A percentile compares a stretch with the other conserved stretches of the same genome.
Evolutionary conservation across 2,113 vertebrate genomes (phyloP).

Genomic region (Takifugu flavidus): DNA sequence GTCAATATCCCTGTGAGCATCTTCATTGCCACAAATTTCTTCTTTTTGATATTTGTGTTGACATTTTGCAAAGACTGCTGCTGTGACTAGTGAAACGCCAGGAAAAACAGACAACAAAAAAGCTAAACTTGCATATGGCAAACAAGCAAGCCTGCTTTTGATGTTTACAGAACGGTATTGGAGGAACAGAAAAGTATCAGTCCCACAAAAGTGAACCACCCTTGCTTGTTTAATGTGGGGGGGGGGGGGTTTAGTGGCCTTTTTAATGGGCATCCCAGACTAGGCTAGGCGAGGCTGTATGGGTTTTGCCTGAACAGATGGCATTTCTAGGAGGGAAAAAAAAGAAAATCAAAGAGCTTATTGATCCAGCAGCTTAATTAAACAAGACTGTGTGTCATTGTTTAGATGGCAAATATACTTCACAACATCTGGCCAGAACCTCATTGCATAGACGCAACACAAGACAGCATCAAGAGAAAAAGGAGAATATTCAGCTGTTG

Average conservation of each 20-base stretch:
- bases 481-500: too few relatives aligned
- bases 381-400: constrained; percentile 56
- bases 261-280: constrained; percentile 54
- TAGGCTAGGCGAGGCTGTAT: constrained; percentile 45
- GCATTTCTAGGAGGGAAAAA: constrained; percentile 30
- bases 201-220: too few relatives aligned
- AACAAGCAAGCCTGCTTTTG: too few relatives aligned
- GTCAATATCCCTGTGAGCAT: too few relatives aligned
- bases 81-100: too few relatives aligned
- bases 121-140: too few relatives aligned
- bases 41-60: too few relatives aligned
- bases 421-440: constrained; percentile 37
- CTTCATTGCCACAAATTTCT: too few relatives aligned
- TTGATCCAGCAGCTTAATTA: constrained; percentile 72
- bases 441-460: constrained; percentile 5
- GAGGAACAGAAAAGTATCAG: too few relatives aligned
- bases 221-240: constrained; percentile 10
- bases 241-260: constrained; percentile 47
- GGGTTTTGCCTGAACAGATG: constrained; percentile 57
- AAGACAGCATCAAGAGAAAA: constrained; percentile 16
- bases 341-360: constrained; percentile 55
- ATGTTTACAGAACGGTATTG: too few relatives aligned
- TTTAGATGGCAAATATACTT: constrained; percentile 39
- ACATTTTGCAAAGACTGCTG: too few relatives aligned
- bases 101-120: too few relatives aligned